These are phyloP conservation scores for Chamaea fasciata DNA, from an alignment of 2,113 vertebrate genomes.

Conservation along the genomic window DNA sequence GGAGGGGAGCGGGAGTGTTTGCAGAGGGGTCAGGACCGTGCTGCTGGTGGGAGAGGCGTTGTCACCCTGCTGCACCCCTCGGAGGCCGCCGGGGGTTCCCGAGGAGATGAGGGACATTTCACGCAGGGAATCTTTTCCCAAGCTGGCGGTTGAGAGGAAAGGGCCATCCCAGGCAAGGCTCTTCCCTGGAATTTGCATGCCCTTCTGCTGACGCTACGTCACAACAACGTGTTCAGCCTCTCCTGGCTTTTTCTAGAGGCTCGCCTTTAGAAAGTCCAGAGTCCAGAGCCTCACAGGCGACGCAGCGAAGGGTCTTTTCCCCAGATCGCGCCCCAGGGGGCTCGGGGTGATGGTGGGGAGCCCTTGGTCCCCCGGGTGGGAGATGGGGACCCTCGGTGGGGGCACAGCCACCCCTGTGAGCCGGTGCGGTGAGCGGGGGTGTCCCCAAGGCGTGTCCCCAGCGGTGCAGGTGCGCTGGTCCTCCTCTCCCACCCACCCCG, in stretches of 20 bases:
- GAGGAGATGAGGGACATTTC: neutral
- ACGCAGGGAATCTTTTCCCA: neutral
- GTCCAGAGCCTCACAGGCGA: accelerated
- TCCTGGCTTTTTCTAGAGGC: neutral
- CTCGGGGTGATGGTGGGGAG: neutral
- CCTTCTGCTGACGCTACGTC: accelerated
- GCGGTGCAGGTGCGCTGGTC: neutral
- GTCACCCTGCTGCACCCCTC: neutral
- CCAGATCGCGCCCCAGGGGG: accelerated
- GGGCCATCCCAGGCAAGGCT: neutral
- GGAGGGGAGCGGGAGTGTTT: accelerated
- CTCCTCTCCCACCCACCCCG: too few species aligned
- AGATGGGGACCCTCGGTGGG: neutral
- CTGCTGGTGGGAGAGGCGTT: neutral
- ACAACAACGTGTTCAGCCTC: neutral
- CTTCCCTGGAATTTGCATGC: neutral
- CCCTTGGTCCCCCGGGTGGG: neutral
- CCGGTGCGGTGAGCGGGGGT: neutral
- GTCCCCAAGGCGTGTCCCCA: too few species aligned
- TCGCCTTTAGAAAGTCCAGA: neutral
- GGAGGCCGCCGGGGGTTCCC: accelerated
- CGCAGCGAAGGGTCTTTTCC: accelerated
- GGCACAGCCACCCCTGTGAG: neutral
- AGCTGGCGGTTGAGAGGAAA: neutral
- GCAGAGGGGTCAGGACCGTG: neutral